A percentile compares a stretch with the other conserved stretches of the same genome.
These are phyloP conservation scores for Microtus pennsylvanicus DNA, from an alignment of 2,113 vertebrate genomes.

Conservation along the genomic window DNA sequence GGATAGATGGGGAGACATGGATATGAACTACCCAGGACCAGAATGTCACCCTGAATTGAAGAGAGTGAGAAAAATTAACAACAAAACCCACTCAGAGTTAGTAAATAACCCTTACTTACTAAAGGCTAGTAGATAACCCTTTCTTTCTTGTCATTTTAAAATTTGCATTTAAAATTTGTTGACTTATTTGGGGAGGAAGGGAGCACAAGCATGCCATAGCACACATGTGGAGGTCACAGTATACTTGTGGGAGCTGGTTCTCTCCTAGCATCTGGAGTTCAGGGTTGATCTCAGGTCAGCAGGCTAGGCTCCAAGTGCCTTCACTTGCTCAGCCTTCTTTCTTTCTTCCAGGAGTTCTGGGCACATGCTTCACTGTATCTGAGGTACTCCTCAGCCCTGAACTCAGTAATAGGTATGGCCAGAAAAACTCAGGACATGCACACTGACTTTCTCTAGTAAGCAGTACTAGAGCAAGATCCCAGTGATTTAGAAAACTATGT, in stretches of 20 bases:
- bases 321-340: not conserved
- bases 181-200: not conserved
- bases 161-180: not conserved
- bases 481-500: conserved; percentile 49
- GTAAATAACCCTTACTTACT: not conserved
- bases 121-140: not conserved
- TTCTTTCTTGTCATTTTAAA: not conserved
- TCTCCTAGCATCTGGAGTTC: not conserved
- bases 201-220: not conserved
- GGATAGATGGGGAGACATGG: not conserved
- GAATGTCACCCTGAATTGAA: not conserved
- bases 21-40: not conserved
- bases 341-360: not conserved
- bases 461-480: conserved; percentile 1
- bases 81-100: not conserved
- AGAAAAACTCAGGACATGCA: conserved; percentile 12
- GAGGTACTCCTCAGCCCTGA: not conserved
- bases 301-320: not conserved
- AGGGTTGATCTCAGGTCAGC: no score
- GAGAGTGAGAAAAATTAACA: conserved; percentile 18
- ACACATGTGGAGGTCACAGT: not conserved
- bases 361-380: not conserved
- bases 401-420: not conserved
- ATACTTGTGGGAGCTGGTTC: not conserved
- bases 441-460: not conserved